Conservation (phyloP, 1,140 invertebrate genomes). For the Cryptotermes secundus region DNA sequence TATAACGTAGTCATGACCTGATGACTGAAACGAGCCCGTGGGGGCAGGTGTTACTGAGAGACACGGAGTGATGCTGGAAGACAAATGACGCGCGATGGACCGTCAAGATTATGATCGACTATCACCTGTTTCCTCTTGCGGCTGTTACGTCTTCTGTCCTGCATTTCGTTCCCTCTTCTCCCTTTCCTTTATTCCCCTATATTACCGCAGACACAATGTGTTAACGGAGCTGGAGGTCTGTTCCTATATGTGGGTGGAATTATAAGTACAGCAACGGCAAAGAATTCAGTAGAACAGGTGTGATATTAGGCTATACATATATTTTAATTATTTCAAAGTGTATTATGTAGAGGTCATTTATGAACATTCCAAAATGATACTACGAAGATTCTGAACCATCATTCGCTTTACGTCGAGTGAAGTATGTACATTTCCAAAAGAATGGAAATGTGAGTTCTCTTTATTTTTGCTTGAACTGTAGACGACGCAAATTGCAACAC, state of each 20-base stretch:
- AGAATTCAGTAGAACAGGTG: not conserved
- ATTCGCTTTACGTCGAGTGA: not conserved
- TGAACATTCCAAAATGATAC: too few species aligned
- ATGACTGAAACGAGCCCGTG: not conserved
- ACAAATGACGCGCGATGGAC: constrained; percentile 14
- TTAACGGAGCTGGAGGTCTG: not conserved
- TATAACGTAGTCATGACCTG: not conserved
- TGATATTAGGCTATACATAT: not conserved
- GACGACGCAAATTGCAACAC: not conserved
- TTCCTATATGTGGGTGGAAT: not conserved
- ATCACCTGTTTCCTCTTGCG: constrained; percentile 7
- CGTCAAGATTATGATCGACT: constrained; percentile 15
- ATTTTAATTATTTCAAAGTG: not conserved
- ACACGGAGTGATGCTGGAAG: not conserved
- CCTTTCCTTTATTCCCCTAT: not conserved
- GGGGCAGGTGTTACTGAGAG: not conserved
- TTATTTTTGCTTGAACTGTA: not conserved
- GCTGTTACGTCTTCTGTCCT: not conserved
- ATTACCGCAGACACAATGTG: not conserved
- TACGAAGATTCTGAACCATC: not conserved
- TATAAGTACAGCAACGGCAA: not conserved
- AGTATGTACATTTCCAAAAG: too few species aligned
- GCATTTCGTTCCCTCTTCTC: not conserved
- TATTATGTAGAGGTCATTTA: not conserved
- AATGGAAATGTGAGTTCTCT: too few species aligned